A percentile compares a stretch with the other conserved stretches of the same genome.
These are phyloP conservation scores for Pollenia angustigena DNA, from an alignment of 2,888 invertebrate species.

Conservation along the genomic window DNA sequence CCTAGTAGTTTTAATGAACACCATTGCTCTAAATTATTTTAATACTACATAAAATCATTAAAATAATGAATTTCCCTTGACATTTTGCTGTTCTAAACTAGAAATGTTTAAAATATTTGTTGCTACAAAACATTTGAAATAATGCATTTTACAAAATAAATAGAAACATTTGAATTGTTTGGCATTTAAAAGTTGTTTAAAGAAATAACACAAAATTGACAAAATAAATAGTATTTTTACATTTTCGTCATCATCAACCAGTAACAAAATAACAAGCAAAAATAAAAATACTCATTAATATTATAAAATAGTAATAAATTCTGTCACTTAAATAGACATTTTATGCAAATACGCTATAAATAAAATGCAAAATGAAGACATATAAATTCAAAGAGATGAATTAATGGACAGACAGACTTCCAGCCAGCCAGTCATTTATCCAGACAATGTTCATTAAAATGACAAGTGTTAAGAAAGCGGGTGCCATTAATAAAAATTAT, in stretches of 20 bases:
- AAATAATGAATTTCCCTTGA: too few relatives aligned
- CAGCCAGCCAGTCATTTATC: constrained; percentile 6
- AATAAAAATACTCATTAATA: constrained; percentile 47
- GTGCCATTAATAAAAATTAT: constrained; percentile 22
- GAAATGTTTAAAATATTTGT: too few relatives aligned
- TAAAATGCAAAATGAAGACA: constrained; percentile 53
- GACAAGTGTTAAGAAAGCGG: constrained; percentile 21
- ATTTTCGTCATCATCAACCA: neutral
- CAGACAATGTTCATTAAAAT: constrained; percentile 33
- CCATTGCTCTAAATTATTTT: too few relatives aligned
- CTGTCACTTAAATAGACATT: constrained; percentile 56
- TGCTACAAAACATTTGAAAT: too few relatives aligned
- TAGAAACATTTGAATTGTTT: neutral
- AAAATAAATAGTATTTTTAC: neutral
- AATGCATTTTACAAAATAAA: neutral
- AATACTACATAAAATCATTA: too few relatives aligned
- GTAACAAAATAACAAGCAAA: neutral
- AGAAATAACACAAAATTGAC: neutral
- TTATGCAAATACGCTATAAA: constrained; percentile 55
- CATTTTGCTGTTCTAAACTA: too few relatives aligned
- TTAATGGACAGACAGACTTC: constrained; percentile 1
- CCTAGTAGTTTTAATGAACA: too few relatives aligned
- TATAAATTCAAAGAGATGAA: constrained; percentile 34
- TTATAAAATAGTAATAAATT: constrained; percentile 66
- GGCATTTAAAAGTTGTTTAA: neutral